Evolutionary conservation across 2,797 vertebrate species (phyloP), one percentile per base, ranked within the genome.

Genomic region (Heteromormyrus szaboi): DNA sequence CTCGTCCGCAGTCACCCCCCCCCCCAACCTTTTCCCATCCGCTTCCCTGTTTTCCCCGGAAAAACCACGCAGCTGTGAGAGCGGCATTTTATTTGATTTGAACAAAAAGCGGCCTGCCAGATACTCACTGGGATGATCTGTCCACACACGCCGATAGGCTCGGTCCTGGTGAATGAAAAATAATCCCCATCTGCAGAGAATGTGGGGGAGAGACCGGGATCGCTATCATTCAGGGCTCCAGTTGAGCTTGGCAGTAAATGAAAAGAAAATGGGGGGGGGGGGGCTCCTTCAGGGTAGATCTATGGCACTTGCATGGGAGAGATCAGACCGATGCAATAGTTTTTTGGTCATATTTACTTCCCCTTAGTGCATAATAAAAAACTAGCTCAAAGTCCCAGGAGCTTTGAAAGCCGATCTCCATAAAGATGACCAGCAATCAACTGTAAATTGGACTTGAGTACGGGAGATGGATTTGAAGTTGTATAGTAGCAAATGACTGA

Each of bases 91-190:
- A 93, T 93, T 92, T 92, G 91, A 87, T 93, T 92, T 93, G 93
- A 94, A 93, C 92, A 92, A 95, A 96, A 92, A 94, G 95, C 93
- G 96, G 97, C 97, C 93, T 94, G 0, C 50, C 94, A 93, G 91
- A 92, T 93, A 97, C 99, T 99, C 95, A 99, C 99, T 79, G 99
- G 99, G 94, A 99, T 97, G 95, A 99, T 99, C 97, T 99, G 99
- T 97, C 99, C 99, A 92, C 99, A 99, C 91, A 99, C 98, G 93
- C 99, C 99, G 11, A 99, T 98, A 91, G 99, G 98, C 94, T 99
- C 99, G 33, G 98, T 96, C 95, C 97, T 97, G 93, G 99, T 99
- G 94, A 99, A 99, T 37, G 98, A 97, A 93, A 99, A 97, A 96
- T 97, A 99, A 92, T 98, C 98, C 94, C 99, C 99, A 96, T 99